Percentiles rank a stretch among this genome's conserved stretches.
Evolutionary conservation across 2,113 vertebrate genomes (phyloP).

Genomic region (Brachyhypopomus gauderio): DNA sequence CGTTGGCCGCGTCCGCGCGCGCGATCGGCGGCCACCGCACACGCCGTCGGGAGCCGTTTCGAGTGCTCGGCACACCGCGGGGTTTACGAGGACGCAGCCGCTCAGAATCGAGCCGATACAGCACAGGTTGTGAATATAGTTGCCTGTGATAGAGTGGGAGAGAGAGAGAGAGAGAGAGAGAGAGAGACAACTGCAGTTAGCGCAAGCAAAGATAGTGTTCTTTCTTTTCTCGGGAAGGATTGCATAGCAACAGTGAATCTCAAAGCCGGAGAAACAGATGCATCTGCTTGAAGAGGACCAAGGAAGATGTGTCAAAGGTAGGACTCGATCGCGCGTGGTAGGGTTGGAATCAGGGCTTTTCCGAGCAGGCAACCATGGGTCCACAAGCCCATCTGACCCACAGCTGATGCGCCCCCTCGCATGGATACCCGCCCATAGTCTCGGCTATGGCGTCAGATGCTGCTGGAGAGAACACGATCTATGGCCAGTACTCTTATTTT

Average conservation of each 20-base stretch:
- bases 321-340: slow-evolving; percentile 29
- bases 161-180: slow-evolving; percentile 11
- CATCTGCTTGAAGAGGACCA: slow-evolving; percentile 62
- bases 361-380: background rate
- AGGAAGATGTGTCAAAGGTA: slow-evolving; percentile 61
- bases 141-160: slow-evolving; percentile 34
- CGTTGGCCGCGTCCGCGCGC: slow-evolving; percentile 29
- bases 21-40: slow-evolving; percentile 17
- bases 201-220: slow-evolving; percentile 14
- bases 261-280: slow-evolving; percentile 56
- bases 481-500: slow-evolving; percentile 14
- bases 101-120: slow-evolving; percentile 17
- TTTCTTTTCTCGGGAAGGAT: slow-evolving; percentile 37
- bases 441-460: background rate
- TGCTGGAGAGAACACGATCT: background rate
- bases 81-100: slow-evolving; percentile 20
- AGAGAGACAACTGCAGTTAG: slow-evolving; percentile 28
- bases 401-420: background rate
- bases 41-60: background rate
- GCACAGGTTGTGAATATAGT: slow-evolving; percentile 15
- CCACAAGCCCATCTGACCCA: background rate
- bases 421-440: background rate
- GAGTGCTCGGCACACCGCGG: slow-evolving; percentile 21
- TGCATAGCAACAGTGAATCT: slow-evolving; percentile 43
- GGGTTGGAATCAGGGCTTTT: background rate